Base-by-base conservation (phyloP, 2,888 invertebrate species). In the Lasioglossum zephyrum region DNA sequence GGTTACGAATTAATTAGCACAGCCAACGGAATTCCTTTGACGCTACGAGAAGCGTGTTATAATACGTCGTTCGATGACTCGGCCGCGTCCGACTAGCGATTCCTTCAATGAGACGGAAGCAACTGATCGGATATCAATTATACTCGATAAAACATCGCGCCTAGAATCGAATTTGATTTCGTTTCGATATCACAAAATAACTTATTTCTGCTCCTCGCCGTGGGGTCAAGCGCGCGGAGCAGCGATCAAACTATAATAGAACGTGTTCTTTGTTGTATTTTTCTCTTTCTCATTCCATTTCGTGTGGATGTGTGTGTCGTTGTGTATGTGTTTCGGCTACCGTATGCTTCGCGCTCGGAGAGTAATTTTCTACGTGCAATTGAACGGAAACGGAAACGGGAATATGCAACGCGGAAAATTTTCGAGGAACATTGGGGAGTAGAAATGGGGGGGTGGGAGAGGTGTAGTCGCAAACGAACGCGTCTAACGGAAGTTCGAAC, bases 31-130 rank as follows among this genome's bases (percentile, higher is more conserved):
- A 53, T 63, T 75, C n/a, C 69, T 41, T 74, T 26, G 31, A 70
- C 82, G 44, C 41, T 53, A 63, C 49, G 41, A 22, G 39, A 4
- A 47, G 66, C 63, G 36, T 26, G 31, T 11, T 63, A 63, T 31
- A 2, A 53, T 66, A 66, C 22, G 66, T 49, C 49, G 22, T 66
- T 69, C 18, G 16, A 66, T 47, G 47, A 44, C 44, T 41, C 16
- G 36, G 31, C 47, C 41, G 49, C 53, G 36, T 22, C 47, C 73
- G 73, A 53, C 53, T 49, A 13, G 36, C 49, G 49, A 53, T 73
- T 53, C 49, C 73, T 53, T 53, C 73, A 73, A 73, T 53, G 73
- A 73, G 53, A 73, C 73, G 73, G 49, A 73, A 73, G 73, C 49
- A 73, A 73, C 73, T 53, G 73, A 53, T 53, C 73, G 53, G 36